These are phyloP conservation scores for Ploceus nigricollis DNA, from an alignment of 2,113 vertebrate genomes.

Conservation along the genomic window DNA sequence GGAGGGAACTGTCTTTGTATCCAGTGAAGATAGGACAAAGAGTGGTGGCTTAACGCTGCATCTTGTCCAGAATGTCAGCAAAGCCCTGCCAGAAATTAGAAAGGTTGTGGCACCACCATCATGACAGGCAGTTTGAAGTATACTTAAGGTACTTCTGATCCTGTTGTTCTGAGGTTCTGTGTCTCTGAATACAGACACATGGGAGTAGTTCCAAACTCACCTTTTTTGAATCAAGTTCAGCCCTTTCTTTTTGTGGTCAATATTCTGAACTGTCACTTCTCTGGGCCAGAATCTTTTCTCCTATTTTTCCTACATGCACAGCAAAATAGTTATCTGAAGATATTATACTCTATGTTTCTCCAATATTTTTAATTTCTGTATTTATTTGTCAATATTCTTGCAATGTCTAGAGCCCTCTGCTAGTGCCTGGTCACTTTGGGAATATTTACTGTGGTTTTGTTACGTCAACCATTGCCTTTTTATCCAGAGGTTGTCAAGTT, in stretches of 20 bases:
- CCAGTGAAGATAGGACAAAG: neutral
- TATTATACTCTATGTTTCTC: neutral
- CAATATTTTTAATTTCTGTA: neutral
- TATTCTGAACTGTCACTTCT: neutral
- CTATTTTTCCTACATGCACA: neutral
- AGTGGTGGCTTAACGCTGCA: neutral
- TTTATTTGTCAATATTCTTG: neutral
- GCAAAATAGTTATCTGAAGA: neutral
- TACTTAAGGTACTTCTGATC: neutral
- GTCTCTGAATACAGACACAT: neutral
- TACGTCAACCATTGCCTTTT: neutral
- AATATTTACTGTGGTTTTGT: neutral
- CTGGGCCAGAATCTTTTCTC: neutral
- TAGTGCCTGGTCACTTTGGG: neutral
- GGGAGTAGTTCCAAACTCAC: neutral
- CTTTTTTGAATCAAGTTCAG: neutral
- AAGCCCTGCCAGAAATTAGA: neutral
- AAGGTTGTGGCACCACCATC: neutral
- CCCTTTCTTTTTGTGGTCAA: neutral
- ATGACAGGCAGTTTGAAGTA: neutral
- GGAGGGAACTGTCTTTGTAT: neutral
- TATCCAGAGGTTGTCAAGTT: neutral
- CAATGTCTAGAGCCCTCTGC: neutral
- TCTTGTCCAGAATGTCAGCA: neutral
- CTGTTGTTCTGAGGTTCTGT: neutral